phyloP scores from a whole-genome alignment of 2,888 invertebrate species.

The Dryobota labecula region DNA sequence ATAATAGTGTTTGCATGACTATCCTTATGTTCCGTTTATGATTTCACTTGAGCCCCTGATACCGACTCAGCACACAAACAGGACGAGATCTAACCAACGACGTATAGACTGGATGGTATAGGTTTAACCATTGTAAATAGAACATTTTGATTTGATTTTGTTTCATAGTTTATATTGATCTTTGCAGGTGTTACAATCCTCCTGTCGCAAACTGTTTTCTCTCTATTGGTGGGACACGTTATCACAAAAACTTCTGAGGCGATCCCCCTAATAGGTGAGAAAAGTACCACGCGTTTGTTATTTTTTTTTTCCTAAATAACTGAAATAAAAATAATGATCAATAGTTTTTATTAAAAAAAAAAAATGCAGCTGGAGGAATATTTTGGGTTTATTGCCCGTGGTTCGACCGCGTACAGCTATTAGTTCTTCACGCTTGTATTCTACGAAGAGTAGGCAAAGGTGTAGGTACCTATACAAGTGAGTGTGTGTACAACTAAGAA shows the following conservation, averaged over 20 bases:
- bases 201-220: slow-evolving; percentile 99
- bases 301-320: slow-evolving; percentile 66
- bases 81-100: slow-evolving; percentile 73
- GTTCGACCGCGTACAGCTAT: no score
- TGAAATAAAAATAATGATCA: slow-evolving; percentile 69
- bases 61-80: slow-evolving; percentile 89
- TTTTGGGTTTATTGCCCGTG: no score
- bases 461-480: no score
- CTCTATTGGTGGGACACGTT: slow-evolving; percentile 99
- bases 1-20: slow-evolving; percentile 85
- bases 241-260: slow-evolving; percentile 99
- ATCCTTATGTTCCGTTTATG: slow-evolving; percentile 86
- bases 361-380: slow-evolving; percentile 82
- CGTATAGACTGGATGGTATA: slow-evolving; percentile 72
- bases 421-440: no score
- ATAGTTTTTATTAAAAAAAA: slow-evolving; percentile 71
- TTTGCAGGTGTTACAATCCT: slow-evolving; percentile 99
- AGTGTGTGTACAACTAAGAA: no score
- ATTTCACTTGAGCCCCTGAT: slow-evolving; percentile 87
- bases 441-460: no score
- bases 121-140: slow-evolving; percentile 74
- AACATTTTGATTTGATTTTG: slow-evolving; percentile 74
- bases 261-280: slow-evolving; percentile 99
- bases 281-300: slow-evolving; percentile 75
- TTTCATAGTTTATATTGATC: slow-evolving; percentile 90